Evolutionary conservation across 1,140 invertebrate genomes (phyloP), one percentile per base, ranked within the genome.

Genomic region (Solenopsis invicta): DNA sequence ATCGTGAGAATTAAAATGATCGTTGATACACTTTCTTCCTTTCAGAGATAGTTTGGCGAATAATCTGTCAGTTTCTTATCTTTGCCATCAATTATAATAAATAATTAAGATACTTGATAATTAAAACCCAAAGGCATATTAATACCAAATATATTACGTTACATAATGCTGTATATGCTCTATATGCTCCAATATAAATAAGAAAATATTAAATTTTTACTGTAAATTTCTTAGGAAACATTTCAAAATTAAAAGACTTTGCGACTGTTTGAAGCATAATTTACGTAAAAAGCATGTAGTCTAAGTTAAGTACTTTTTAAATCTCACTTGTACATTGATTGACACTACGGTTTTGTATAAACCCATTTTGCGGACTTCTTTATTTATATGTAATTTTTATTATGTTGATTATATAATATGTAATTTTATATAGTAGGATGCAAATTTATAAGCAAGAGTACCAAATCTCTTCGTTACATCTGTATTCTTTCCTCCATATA

Each of bases 61-160:
- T 41, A 78, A 64, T n/a, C 1, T 85, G 1, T 56, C n/a, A 29
- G 0, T 13, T 80, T 56, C 13, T 50, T 24, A n/a, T 78, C 34
- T 85, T 80, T 66, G 74, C 62, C 41, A 50, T 80, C 64, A 56
- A 80, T 64, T 82, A 82, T 71, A 81, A 4, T 64, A 54, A 71
- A 41, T 59, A 61, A 50, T 37, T 80, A 86, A 69, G 48, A 86
- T 61, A 71, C 48, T 61, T 69, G 67, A 86, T 82, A 72, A 82
- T 90, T 67, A 45, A 66, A 80, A 88, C 56, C 84, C 87, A 86
- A 90, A 90, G 87, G 76, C 87, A 81, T 90, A 45, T 86, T 75
- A 80, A 56, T 89, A 90, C 77, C 82, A 90, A 90, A 88, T 76
- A 72, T 45, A 76, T 80, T 66, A 77, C 13, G 67, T 81, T 86